Evolutionary conservation across 2,888 invertebrate genomes (phyloP), one percentile per base, ranked within the genome.

Genomic region (Andrena hattorfiana): DNA sequence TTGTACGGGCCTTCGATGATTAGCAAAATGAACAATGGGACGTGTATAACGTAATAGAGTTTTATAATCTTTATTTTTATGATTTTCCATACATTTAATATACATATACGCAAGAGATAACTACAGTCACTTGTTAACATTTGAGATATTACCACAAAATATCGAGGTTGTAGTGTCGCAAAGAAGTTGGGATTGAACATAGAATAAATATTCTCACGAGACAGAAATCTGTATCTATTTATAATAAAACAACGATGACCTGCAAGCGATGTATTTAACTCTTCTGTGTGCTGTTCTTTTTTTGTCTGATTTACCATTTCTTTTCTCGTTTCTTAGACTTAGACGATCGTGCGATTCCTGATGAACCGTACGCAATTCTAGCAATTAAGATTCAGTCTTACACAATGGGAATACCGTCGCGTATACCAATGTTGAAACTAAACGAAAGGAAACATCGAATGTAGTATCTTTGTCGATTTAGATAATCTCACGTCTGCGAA

Each of bases 51-150:
- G 69, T 84, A 81, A 69, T 89, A 82, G 79, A 88, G 74, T 90
- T 88, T 88, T 87, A 63, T 89, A 90, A 90, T 83, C 87, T 91
- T 92, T 92, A 91, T 89, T 91, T 86, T 84, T 89, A 89, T 78
- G 86, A 59, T 89, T 89, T 42, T 90, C 85, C 87, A 75, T 90
- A 92, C 86, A 90, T 91, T 89, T 89, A 91, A 90, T 88, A 91
- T 91, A 90, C 86, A 89, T 87, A 88, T 89, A 91, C 89, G 89
- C 87, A 89, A 87, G 85, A 90, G 75, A 80, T 83, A 86, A 82
- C 73, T 86, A 85, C 78, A 85, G 72, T 87, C 68, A 84, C 32
- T 72, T 78, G 71, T 73, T 76, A 68, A 70, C 81, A 89, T 87
- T 42, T 82, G 82, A 85, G 78, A 78, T 85, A 87, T 88, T 84